Conservation (phyloP, 1,140 invertebrate genomes). For the Parasteatoda tepidariorum region DNA sequence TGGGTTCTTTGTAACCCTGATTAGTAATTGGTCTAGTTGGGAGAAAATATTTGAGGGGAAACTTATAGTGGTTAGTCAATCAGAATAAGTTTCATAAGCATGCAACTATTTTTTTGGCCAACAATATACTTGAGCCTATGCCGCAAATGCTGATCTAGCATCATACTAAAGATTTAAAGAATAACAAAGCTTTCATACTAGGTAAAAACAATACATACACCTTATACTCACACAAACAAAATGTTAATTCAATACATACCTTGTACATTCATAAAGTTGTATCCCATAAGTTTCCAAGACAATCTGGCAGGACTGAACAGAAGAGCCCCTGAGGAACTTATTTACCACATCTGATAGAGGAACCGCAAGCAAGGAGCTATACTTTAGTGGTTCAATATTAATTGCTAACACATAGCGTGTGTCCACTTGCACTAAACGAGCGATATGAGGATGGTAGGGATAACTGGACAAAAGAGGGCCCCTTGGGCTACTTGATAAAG, state of each 20-base stretch:
- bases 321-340: conserved; percentile 81
- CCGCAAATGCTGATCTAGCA: no score
- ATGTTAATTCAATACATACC: conserved; percentile 79
- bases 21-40: no score
- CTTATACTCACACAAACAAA: no score
- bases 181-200: no score
- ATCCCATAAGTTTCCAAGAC: conserved; percentile 81
- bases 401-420: conserved; percentile 83
- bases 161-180: no score
- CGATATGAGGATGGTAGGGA: conserved; percentile 72
- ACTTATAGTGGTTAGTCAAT: no score
- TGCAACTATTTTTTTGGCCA: no score
- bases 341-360: conserved; percentile 83
- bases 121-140: no score
- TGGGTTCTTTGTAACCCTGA: no score
- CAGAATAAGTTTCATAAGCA: no score
- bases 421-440: conserved; percentile 82
- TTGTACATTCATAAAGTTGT: conserved; percentile 82
- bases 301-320: conserved; percentile 79
- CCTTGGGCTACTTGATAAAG: conserved; percentile 29
- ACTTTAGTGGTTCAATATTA: conserved; percentile 85
- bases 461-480: conserved; percentile 14
- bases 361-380: conserved; percentile 80
- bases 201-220: no score
- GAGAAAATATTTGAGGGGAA: no score